Evolutionary conservation across 2,888 invertebrate genomes (phyloP).

Genomic region (Drosophila cognata): DNA sequence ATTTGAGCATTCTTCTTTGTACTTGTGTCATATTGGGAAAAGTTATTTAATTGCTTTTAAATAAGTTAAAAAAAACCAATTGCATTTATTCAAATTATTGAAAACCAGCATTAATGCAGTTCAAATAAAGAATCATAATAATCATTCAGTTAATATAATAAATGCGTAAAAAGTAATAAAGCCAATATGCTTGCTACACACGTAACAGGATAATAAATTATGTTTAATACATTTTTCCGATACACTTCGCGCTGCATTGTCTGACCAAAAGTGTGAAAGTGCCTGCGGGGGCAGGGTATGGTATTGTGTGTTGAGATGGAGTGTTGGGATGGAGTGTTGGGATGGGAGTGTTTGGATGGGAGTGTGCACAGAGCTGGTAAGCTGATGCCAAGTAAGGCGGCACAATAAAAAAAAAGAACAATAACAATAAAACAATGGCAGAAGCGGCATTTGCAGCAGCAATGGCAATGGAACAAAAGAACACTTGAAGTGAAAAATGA

Average conservation of each 20-base stretch:
- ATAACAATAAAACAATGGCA: constrained; percentile 22
- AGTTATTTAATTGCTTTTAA: neutral
- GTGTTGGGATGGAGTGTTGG: neutral
- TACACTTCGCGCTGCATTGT: constrained; percentile 30
- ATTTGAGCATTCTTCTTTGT: neutral
- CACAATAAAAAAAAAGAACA: neutral
- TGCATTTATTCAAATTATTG: neutral
- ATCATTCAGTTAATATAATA: neutral
- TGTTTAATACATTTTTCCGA: constrained; percentile 54
- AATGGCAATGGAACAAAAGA: constrained; percentile 25
- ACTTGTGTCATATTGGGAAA: neutral
- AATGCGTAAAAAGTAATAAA: neutral
- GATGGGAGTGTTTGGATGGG: neutral
- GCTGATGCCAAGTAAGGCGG: constrained; percentile 38
- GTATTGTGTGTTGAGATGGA: neutral
- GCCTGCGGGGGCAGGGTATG: neutral
- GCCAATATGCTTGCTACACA: constrained; percentile 39
- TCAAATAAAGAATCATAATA: neutral
- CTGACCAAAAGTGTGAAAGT: neutral
- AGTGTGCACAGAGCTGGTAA: constrained; percentile 2
- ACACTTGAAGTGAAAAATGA: constrained; percentile 46
- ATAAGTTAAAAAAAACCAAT: neutral
- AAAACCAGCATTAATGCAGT: neutral
- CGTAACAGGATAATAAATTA: constrained; percentile 52
- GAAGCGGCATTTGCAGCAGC: constrained; percentile 19